phyloP scores from a whole-genome alignment of 2,113 vertebrate species.

The Carassius gibelio region DNA sequence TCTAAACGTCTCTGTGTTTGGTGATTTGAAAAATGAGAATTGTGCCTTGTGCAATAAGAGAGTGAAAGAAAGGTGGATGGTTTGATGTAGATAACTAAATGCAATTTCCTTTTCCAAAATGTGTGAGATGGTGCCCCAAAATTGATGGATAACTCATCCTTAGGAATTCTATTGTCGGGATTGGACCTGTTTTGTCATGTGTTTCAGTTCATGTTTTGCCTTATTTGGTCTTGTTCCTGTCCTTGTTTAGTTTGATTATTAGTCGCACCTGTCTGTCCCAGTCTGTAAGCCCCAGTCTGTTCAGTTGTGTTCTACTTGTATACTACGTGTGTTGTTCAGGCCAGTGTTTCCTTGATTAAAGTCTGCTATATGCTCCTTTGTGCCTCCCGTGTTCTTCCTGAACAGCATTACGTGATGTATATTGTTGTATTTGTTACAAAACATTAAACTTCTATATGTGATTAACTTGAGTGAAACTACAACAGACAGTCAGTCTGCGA shows the following conservation, averaged over 20 bases:
- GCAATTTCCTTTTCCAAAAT: slow-evolving; percentile 33
- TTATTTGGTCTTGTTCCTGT: no score
- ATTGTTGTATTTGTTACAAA: neutral
- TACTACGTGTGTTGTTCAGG: no score
- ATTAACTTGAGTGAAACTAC: neutral
- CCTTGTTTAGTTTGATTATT: no score
- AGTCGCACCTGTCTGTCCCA: no score
- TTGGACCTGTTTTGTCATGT: no score
- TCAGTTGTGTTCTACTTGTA: no score
- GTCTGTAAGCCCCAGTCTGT: no score
- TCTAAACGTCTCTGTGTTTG: slow-evolving; percentile 16
- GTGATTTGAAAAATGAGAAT: slow-evolving; percentile 28
- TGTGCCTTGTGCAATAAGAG: neutral
- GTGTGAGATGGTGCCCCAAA: neutral
- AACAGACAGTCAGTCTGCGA: neutral
- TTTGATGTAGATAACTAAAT: slow-evolving; percentile 4
- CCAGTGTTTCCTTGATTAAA: no score
- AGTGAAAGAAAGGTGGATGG: neutral
- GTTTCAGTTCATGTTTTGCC: no score
- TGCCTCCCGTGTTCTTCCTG: no score
- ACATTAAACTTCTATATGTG: neutral
- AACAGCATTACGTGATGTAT: neutral
- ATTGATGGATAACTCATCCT: neutral
- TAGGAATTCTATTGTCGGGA: neutral
- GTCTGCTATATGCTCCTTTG: no score